Evolutionary conservation across 2,113 vertebrate genomes (phyloP), one percentile per base, ranked within the genome.

Genomic region (Ahaetulla prasina): DNA sequence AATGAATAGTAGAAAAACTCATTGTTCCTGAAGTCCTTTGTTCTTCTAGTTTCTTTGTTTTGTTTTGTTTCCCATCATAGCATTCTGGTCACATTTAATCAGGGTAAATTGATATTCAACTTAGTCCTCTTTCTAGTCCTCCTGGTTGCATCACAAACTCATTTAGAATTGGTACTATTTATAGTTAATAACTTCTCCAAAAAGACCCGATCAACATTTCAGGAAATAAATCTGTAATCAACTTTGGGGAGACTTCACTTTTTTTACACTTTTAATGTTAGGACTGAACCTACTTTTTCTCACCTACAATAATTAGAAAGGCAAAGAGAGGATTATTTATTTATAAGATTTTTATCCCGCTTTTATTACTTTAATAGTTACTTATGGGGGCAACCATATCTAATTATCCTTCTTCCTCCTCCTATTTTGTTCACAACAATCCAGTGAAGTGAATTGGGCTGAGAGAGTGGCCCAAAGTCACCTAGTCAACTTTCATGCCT

Each of bases 81-180:
- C 63, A 93, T 90, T 80, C 89, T 55, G 93, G 60, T 93, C 74
- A 47, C 4, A 90, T 95, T 87, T 55, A 93, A 95, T 90, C 84
- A 1, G 0, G 92, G 8, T 0, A 0, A 94, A 94, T 91, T 95
- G 91, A 27, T 94, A 53, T 30, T 94, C 94, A 95, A 91, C 91
- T 86, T 55, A 49, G 49, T 88, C 23, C 84, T 90, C 91, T 88
- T n/a, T 90, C 6, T 93, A 54, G 11, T 8, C 52, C 95, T 57
- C 57, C 39, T 18, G 54, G 55, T 68, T 90, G 49, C n/a, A 90
- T 52, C 35, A 53, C 87, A 52, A 60, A 95, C 92, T 55, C 92
- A 94, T 84, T 53, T 95, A 90, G 94, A 95, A 92, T 95, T 93
- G 90, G 92, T 92, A 90, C 52, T 94, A 22, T 74, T 95, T 95